A percentile compares a stretch with the other conserved stretches of the same genome.
Evolutionary conservation across 2,888 invertebrate genomes (phyloP).

Genomic region (Caenorhabditis parvicauda): DNA sequence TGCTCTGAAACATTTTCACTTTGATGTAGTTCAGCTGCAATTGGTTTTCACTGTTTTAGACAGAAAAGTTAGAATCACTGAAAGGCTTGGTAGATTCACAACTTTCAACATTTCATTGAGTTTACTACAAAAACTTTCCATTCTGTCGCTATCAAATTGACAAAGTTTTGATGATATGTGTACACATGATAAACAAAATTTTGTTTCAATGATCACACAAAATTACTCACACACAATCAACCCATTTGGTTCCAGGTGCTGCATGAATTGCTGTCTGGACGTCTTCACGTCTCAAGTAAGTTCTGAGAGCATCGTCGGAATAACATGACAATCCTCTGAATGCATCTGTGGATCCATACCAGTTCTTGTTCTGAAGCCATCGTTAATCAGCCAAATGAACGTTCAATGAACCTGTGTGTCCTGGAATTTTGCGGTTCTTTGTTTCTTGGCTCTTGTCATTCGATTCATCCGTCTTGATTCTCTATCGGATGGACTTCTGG

Average conservation of each 20-base stretch:
- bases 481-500: not conserved
- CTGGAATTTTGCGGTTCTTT: conserved; percentile 6
- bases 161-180: not conserved
- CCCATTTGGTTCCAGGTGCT: conserved; percentile 8
- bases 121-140: not conserved
- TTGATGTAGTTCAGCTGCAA: not conserved
- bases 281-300: conserved; percentile 51
- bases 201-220: no score
- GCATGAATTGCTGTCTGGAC: conserved; percentile 54
- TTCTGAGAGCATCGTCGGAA: conserved; percentile 31
- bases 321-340: conserved; percentile 51
- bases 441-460: conserved; percentile 5
- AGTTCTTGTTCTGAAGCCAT: conserved; percentile 23
- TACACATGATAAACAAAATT: not conserved
- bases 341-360: conserved; percentile 48
- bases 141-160: not conserved
- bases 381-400: no score
- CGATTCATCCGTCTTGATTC: conserved; percentile 6
- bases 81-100: no score
- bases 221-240: conserved; percentile 17
- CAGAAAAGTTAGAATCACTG: no score
- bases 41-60: no score
- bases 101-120: no score
- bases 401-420: no score
- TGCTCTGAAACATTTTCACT: not conserved